phyloP scores from a whole-genome alignment of 2,888 invertebrate genomes.

The Cheilosia urbana region DNA sequence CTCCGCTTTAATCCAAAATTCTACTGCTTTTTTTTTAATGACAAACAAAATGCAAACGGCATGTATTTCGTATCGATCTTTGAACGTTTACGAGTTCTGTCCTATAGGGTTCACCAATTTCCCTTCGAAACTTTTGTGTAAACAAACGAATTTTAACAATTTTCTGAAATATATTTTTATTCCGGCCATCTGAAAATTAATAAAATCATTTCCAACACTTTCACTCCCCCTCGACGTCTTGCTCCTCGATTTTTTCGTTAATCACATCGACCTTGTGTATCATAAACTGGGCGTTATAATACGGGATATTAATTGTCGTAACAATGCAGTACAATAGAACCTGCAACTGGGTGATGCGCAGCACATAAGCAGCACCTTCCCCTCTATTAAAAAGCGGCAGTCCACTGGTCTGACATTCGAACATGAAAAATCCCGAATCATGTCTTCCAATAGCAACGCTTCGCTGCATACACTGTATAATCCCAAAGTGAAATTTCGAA shows the following conservation, averaged over 20 bases:
- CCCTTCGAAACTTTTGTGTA: no score
- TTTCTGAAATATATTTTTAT: not conserved
- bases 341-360: slow-evolving; percentile 86
- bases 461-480: slow-evolving; percentile 85
- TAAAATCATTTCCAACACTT: not conserved
- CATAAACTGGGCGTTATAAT: slow-evolving; percentile 85
- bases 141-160: no score
- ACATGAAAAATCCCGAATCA: slow-evolving; percentile 87
- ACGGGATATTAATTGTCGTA: slow-evolving; percentile 86
- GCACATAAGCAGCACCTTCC: slow-evolving; percentile 86
- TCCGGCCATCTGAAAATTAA: not conserved
- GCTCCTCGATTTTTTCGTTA: slow-evolving; percentile 76
- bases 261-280: slow-evolving; percentile 83
- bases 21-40: no score
- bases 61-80: no score
- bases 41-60: no score
- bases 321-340: slow-evolving; percentile 87
- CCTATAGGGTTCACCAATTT: no score
- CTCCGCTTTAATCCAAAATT: no score
- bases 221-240: not conserved
- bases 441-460: slow-evolving; percentile 85
- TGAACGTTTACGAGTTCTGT: no score
- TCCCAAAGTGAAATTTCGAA: slow-evolving; percentile 85
- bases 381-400: slow-evolving; percentile 86
- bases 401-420: slow-evolving; percentile 87